phyloP scores from a whole-genome alignment of 2,888 invertebrate species.

The Lepidonotus clava region DNA sequence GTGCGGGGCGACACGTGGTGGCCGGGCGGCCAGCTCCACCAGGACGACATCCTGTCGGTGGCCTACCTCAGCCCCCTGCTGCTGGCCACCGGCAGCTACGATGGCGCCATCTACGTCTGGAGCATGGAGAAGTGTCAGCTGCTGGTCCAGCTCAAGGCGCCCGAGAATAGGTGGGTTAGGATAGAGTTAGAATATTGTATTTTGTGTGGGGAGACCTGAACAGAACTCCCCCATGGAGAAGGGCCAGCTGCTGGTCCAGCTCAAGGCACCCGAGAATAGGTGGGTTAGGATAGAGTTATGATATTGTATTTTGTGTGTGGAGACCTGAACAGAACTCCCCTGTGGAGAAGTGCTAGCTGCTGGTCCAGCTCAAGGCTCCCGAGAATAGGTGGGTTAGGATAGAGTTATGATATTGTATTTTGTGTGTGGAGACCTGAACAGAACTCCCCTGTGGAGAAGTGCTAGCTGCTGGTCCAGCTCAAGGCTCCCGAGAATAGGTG shows the following conservation, averaged over 20 bases:
- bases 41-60: constrained; percentile 78
- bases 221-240: constrained; percentile 73
- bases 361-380: constrained; percentile 69
- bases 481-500: no score
- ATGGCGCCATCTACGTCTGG: constrained; percentile 79
- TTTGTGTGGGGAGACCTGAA: no score
- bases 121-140: constrained; percentile 78
- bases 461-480: constrained; percentile 74
- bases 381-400: no score
- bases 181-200: no score
- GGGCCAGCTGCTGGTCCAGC: constrained; percentile 74
- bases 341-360: constrained; percentile 77
- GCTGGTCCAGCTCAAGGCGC: constrained; percentile 70
- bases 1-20: constrained; percentile 73
- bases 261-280: constrained; percentile 69
- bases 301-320: no score
- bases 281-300: neutral
- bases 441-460: constrained; percentile 73
- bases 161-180: no score
- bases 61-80: constrained; percentile 82
- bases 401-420: no score
- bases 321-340: constrained; percentile 59
- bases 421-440: no score
- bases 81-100: constrained; percentile 83
- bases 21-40: constrained; percentile 79